Base-by-base conservation (phyloP, 1,140 invertebrate genomes). In the Cyphomyrmex costatus region DNA sequence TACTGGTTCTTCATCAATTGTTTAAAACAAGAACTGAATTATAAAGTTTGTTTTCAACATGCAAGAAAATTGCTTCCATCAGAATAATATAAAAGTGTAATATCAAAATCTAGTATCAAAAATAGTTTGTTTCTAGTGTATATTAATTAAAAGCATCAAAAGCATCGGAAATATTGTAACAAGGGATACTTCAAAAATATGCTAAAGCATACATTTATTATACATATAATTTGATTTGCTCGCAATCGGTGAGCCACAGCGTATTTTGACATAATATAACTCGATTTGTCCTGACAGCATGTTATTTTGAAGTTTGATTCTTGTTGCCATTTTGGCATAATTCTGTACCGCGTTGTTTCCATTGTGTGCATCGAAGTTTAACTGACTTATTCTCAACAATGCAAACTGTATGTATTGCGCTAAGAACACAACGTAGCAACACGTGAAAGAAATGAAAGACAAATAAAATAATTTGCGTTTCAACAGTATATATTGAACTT, bases 321-420 rank as follows among this genome's bases (percentile, higher is more conserved):
- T 42, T 5, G 5, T 70, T 70, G 33, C 24, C 21, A 70, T 16
- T 49, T 46, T 30, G 76, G 19, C 19, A 65, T 65, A 21, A 53
- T 79, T 68, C 8, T n/a, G 16, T 33, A 68, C 4, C 12, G 19
- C 12, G 19, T 24, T 56, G 42, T 65, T 80, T 53, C 30, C 14
- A 10, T 56, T 53, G 5, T 53, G 5, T 14, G 30, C n/a, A 42
- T 27, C 16, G 6, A 68, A 68, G 46, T 68, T 65, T 53, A 51
- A 24, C 46, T 68, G 10, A 58, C 10, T 70, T 80, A 79, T 80
- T 80, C 33, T 27, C 16, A 36, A 70, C 27, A 70, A 70, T 33
- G 46, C n/a, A 16, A 19, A 53, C 16, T 0, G 16, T 36, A 10
- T 68, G n/a, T n/a, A n/a, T n/a, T n/a, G n/a, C 10, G 8, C 10